A percentile compares a stretch with the other conserved stretches of the same genome.
These are phyloP conservation scores for Gallinago jamesoni DNA, from an alignment of 2,113 vertebrate genomes.

Conservation along the genomic window DNA sequence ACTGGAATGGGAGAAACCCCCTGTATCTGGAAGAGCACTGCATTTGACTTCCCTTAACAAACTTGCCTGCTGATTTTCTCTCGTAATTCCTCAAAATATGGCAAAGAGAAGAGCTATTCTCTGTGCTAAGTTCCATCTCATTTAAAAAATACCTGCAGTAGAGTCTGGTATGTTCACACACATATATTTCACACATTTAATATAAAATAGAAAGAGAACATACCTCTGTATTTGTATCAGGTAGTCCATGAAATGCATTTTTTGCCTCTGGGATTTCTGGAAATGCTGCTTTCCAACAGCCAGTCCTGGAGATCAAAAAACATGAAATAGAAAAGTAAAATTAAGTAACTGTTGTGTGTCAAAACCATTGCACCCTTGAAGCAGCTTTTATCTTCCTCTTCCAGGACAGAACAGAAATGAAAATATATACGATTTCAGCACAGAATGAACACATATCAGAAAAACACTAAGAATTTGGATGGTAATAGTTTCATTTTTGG, in stretches of 20 bases:
- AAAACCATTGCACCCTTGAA: not conserved
- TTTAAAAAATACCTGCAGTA: not conserved
- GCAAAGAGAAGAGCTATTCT: not conserved
- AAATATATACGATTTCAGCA: not conserved
- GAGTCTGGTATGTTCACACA: not conserved
- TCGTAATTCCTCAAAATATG: not conserved
- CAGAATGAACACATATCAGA: not conserved
- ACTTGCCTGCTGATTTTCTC: not conserved
- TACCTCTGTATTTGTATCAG: constrained; percentile 11
- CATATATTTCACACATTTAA: not conserved
- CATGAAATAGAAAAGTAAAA: not conserved
- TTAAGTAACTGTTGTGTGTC: accelerated
- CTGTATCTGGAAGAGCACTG: not conserved
- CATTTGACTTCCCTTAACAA: not conserved
- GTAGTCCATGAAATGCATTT: not conserved
- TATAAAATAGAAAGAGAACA: not conserved
- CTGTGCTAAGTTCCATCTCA: not conserved
- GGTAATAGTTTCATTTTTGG: not conserved
- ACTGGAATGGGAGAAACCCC: accelerated
- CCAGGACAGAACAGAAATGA: not conserved
- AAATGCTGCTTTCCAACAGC: constrained; percentile 31
- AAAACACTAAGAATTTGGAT: not conserved
- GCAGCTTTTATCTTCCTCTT: not conserved
- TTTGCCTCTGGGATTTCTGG: constrained; percentile 46
- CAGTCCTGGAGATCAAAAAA: not conserved